Evolutionary conservation across 2,888 invertebrate species (phyloP).

Genomic region (Arctia plantaginis): DNA sequence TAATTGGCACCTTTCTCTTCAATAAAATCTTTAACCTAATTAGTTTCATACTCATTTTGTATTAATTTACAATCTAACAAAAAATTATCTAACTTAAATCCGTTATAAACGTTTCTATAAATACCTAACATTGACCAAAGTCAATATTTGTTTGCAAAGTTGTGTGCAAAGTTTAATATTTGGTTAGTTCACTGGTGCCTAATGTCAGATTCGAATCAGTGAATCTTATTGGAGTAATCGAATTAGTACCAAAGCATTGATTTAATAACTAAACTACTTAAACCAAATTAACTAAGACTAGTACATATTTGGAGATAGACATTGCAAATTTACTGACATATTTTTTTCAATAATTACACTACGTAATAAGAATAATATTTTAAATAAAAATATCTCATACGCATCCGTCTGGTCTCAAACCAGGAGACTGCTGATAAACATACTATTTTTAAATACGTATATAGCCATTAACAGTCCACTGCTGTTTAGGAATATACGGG

Average conservation of each 20-base stretch:
- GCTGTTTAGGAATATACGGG: too few species aligned
- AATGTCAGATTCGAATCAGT: slow-evolving; percentile 12
- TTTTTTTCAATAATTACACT: too few species aligned
- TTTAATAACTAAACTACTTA: background rate
- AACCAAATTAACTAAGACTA: background rate
- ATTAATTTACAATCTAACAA: background rate
- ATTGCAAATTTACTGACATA: background rate
- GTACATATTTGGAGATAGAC: background rate
- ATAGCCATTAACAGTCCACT: too few species aligned
- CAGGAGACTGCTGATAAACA: too few species aligned
- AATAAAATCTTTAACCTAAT: background rate
- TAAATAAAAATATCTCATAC: too few species aligned
- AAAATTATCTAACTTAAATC: background rate
- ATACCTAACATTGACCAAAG: background rate
- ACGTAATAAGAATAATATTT: too few species aligned
- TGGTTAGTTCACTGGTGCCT: background rate
- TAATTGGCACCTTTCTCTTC: background rate
- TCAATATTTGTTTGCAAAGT: too few species aligned
- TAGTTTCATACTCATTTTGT: background rate
- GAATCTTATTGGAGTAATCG: slow-evolving; percentile 10
- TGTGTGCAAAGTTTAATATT: background rate
- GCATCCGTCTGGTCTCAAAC: too few species aligned
- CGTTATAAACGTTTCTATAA: background rate
- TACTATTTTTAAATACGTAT: too few species aligned
- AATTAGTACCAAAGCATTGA: slow-evolving; percentile 7